Conservation (phyloP, 2,113 vertebrate species). For the Tenebrosternarchus preto region DNA sequence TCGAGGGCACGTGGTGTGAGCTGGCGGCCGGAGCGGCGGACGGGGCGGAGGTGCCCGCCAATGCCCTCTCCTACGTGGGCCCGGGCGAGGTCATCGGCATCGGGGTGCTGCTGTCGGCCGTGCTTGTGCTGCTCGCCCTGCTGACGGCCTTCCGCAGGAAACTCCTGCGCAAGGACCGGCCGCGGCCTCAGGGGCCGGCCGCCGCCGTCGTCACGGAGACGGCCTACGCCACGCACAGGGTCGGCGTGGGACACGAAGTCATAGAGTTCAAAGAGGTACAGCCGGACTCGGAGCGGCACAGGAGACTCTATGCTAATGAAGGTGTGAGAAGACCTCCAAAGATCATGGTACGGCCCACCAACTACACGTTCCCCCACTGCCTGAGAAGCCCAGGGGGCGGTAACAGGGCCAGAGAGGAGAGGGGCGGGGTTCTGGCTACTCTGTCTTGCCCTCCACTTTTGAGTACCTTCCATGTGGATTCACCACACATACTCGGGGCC, state of each 20-base stretch:
- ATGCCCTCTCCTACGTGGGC: slow-evolving; percentile 85
- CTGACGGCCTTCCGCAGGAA: slow-evolving; percentile 89
- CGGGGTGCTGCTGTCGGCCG: slow-evolving; percentile 84
- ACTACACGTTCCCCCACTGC: slow-evolving; percentile 75
- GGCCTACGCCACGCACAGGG: slow-evolving; percentile 82
- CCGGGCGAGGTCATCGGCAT: slow-evolving; percentile 95
- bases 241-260: slow-evolving; percentile 71
- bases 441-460: slow-evolving; percentile 71
- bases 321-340: slow-evolving; percentile 82
- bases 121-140: slow-evolving; percentile 82
- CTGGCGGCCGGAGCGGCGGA: slow-evolving; percentile 79
- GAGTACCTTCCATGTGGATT: slow-evolving; percentile 87
- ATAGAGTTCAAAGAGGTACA: slow-evolving; percentile 84
- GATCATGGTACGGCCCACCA: slow-evolving; percentile 88
- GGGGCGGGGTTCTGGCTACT: background rate
- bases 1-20: slow-evolving; percentile 82
- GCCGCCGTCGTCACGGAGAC: slow-evolving; percentile 69
- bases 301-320: slow-evolving; percentile 61
- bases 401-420: slow-evolving; percentile 49
- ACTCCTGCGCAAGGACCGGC: slow-evolving; percentile 87
- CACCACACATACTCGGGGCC: slow-evolving; percentile 76
- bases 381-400: slow-evolving; percentile 54
- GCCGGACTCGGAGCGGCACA: slow-evolving; percentile 52
- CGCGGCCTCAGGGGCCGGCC: slow-evolving; percentile 78
- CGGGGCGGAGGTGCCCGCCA: slow-evolving; percentile 82